Conservation (phyloP, 2,113 vertebrate species). For the Brienomyrus longianalis region DNA sequence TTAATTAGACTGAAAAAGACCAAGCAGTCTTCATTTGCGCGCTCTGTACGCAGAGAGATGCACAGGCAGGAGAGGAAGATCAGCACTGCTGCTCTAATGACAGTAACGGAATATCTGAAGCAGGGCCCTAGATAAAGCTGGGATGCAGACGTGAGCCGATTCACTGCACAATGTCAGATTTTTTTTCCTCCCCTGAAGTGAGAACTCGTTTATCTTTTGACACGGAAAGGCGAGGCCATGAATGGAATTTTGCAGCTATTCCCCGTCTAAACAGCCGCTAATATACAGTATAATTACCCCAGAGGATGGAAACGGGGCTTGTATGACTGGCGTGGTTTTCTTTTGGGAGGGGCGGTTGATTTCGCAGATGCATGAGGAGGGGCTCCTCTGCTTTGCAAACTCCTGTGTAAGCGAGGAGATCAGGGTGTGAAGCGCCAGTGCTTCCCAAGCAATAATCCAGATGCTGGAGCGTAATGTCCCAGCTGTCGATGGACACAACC, state of each 20-base stretch:
- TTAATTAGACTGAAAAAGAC: conserved; percentile 13
- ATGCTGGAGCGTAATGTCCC: conserved; percentile 90
- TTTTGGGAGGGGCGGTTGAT: conserved; percentile 26
- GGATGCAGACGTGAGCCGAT: not conserved
- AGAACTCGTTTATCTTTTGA: not conserved
- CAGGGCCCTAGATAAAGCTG: not conserved
- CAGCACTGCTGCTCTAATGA: not conserved
- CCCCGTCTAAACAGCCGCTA: not conserved
- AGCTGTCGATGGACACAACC: conserved; percentile 85
- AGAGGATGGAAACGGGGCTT: not conserved
- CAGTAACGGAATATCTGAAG: not conserved
- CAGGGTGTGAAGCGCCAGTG: conserved; percentile 37
- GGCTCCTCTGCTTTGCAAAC: conserved; percentile 46
- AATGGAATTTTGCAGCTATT: not conserved
- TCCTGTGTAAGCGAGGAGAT: conserved; percentile 79
- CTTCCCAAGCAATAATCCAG: conserved; percentile 97
- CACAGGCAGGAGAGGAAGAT: not conserved
- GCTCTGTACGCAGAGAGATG: not conserved
- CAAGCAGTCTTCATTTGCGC: not conserved
- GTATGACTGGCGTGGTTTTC: conserved; percentile 35
- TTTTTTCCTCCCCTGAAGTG: not conserved
- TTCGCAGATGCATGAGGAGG: conserved; percentile 40
- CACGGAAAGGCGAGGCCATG: not conserved
- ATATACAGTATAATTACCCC: not conserved
- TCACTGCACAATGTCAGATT: not conserved